These are phyloP conservation scores for Haemorhous mexicanus DNA, from an alignment of 2,113 vertebrate genomes.

Conservation along the genomic window DNA sequence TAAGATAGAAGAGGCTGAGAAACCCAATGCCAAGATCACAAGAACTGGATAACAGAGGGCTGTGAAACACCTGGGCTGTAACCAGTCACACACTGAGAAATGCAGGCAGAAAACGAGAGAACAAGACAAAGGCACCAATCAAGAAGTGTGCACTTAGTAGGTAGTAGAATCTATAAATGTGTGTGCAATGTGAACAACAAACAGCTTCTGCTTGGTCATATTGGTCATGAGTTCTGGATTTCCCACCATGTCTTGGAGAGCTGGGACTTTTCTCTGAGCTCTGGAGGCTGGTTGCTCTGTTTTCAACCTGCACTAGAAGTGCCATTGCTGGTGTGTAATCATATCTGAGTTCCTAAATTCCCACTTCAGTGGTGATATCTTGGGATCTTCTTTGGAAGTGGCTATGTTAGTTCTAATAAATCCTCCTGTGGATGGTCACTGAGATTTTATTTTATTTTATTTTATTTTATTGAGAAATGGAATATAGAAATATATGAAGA, in stretches of 20 bases:
- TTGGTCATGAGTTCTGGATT: not conserved
- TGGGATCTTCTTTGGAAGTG: not conserved
- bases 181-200: not conserved
- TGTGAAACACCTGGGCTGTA: too few relatives aligned
- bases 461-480: not conserved
- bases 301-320: not conserved
- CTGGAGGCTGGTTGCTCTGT: not conserved
- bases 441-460: not conserved
- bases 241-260: not conserved
- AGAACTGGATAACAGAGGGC: too few relatives aligned
- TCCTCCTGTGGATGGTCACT: not conserved
- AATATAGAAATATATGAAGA: not conserved
- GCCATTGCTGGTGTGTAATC: not conserved
- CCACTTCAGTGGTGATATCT: not conserved
- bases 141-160: too few relatives aligned
- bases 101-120: too few relatives aligned
- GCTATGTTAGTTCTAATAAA: not conserved
- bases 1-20: too few relatives aligned
- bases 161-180: not conserved
- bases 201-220: not conserved
- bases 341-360: not conserved
- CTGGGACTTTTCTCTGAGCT: not conserved
- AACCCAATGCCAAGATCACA: too few relatives aligned
- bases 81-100: too few relatives aligned
- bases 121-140: not conserved